Evolutionary conservation across 2,888 invertebrate genomes (phyloP).

Genomic region (Hemicrepidius hirtus): DNA sequence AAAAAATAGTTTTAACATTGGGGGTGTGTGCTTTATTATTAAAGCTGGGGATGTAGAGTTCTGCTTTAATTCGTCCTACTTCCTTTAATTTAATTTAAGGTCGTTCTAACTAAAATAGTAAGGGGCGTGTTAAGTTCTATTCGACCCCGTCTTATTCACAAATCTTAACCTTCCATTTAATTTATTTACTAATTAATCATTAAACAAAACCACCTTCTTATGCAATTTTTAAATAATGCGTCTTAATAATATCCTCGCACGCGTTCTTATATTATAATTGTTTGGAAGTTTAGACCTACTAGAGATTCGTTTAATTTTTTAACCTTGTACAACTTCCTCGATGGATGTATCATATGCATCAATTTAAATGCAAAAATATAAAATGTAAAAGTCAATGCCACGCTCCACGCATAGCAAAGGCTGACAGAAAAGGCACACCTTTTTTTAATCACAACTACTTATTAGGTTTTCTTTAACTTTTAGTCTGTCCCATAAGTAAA

Average conservation of each 20-base stretch:
- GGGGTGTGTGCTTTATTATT: no score
- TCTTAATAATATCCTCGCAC: background rate
- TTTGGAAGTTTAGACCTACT: constrained; percentile 11
- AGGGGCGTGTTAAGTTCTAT: constrained; percentile 35
- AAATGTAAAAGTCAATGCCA: constrained; percentile 41
- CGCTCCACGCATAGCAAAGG: constrained; percentile 30
- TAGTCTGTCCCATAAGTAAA: no score
- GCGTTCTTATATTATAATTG: constrained; percentile 11
- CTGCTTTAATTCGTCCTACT: constrained; percentile 41
- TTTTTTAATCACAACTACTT: background rate
- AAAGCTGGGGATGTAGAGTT: background rate
- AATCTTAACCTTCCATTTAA: constrained; percentile 34
- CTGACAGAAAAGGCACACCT: constrained; percentile 35
- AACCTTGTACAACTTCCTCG: constrained; percentile 42
- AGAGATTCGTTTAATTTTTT: constrained; percentile 30
- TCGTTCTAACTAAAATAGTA: constrained; percentile 28
- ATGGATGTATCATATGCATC: constrained; percentile 38
- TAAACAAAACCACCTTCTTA: constrained; percentile 10
- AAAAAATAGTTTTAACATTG: no score
- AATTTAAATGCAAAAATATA: constrained; percentile 39
- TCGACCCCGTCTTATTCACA: constrained; percentile 20
- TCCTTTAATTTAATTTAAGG: constrained; percentile 40
- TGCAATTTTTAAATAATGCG: constrained; percentile 1
- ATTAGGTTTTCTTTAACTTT: background rate
- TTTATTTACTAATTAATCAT: constrained; percentile 23